phyloP scores from a whole-genome alignment of 2,797 vertebrate genomes.

The Cetoscarus ocellatus region DNA sequence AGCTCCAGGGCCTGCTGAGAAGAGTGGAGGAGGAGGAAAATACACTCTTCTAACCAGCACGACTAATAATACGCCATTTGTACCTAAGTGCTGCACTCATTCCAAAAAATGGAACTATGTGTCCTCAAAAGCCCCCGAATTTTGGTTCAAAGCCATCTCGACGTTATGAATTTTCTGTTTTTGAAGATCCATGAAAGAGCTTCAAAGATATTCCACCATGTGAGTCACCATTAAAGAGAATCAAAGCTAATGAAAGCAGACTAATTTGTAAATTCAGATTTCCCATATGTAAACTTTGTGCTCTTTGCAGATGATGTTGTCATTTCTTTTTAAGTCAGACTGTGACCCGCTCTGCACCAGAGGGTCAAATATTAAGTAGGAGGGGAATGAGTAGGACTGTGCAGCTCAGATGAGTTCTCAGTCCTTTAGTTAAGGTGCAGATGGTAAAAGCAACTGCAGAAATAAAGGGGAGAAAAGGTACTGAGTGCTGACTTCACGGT shows the following conservation, averaged over 20 bases:
- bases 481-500: neutral
- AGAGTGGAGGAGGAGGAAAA: slow-evolving; percentile 41
- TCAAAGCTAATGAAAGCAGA: slow-evolving; percentile 14
- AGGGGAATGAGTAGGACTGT: neutral
- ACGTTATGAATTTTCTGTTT: slow-evolving; percentile 12
- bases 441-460: neutral
- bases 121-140: slow-evolving; percentile 6
- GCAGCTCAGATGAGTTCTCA: neutral
- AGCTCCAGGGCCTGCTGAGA: slow-evolving; percentile 54
- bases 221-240: neutral
- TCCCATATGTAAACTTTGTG: neutral
- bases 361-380: neutral
- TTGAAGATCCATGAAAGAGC: slow-evolving; percentile 6
- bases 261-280: neutral
- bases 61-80: slow-evolving; percentile 41
- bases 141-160: slow-evolving; percentile 36
- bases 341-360: neutral
- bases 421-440: neutral
- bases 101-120: slow-evolving; percentile 12
- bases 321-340: slow-evolving; percentile 10
- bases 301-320: slow-evolving; percentile 26
- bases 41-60: slow-evolving; percentile 39
- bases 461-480: slow-evolving; percentile 8
- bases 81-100: slow-evolving; percentile 30
- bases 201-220: slow-evolving; percentile 16